phyloP scores from a whole-genome alignment of 2,797 vertebrate genomes.

The Malurus splendens region DNA sequence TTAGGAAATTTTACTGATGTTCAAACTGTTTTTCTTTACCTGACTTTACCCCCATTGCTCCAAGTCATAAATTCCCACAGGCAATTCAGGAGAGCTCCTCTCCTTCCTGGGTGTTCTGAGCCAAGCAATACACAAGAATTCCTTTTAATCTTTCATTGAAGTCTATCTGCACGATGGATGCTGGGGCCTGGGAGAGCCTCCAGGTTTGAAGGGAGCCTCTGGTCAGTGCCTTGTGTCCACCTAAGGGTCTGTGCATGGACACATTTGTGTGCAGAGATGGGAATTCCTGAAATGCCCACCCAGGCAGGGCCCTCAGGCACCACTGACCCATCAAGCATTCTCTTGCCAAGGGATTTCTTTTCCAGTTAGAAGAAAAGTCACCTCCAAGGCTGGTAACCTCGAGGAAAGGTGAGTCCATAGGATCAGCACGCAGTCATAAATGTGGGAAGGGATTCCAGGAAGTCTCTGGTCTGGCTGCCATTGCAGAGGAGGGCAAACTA shows the following conservation, averaged over 20 bases:
- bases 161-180: not conserved
- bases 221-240: not conserved
- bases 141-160: not conserved
- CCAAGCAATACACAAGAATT: constrained; percentile 3
- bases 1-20: constrained; percentile 57
- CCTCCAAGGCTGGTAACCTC: not conserved
- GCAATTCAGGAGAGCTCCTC: constrained; percentile 5
- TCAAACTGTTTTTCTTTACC: constrained; percentile 51
- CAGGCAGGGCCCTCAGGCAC: not conserved
- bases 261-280: accelerated
- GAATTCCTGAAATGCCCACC: not conserved
- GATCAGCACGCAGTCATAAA: not conserved
- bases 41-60: constrained; percentile 50
- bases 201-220: not conserved
- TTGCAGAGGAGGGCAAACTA: not conserved
- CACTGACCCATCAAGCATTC: not conserved
- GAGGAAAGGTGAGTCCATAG: not conserved
- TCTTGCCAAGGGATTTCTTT: not conserved
- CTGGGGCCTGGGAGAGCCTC: not conserved
- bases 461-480: not conserved
- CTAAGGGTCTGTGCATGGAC: not conserved
- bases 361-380: not conserved
- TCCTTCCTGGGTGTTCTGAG: constrained; percentile 53
- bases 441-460: not conserved
- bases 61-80: constrained; percentile 7